Base-by-base conservation (phyloP, 2,797 vertebrate genomes). In the Corythornis leucogaster region DNA sequence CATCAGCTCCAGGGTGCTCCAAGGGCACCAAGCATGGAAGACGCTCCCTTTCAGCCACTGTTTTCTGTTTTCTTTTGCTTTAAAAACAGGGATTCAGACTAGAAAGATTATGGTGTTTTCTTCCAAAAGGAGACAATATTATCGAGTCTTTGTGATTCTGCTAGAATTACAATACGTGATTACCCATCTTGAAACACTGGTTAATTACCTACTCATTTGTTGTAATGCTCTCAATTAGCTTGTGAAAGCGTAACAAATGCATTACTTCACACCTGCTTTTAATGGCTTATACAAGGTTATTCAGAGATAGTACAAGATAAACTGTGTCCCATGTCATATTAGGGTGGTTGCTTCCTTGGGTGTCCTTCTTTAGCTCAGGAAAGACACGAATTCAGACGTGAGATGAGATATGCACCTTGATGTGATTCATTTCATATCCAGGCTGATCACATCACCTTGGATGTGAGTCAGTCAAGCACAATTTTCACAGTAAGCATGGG, bases 151-250 rank as follows among this genome's bases (percentile, higher is more conserved):
- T 78, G 78, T 85, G 45, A 46, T 57, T 85, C 76, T 83, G 66
- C 75, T 87, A 57, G 71, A 90, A 92, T 85, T 77, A 91, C 61
- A 92, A 62, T 89, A 35, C 0, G 2, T 73, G 90, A 93, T 90
- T 94, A 89, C 79, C 58, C 15, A 28, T 55, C 76, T 83, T 92
- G 92, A 92, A 83, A 75, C 13, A 51, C 58, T 91, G 85, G 54
- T 79, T 95, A 92, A 96, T 95, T 95, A 89, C 79, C 54, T 55
- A 80, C 66, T 93, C 90, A 82, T 94, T 92, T 91, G 48, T 82
- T 89, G 79, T 92, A 94, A 87, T 71, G 62, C 62, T 94, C 66
- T 81, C 84, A 80, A 92, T 94, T 80, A 89, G 51, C 88, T 83
- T 24, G 54, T 87, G 90, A 53, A 90, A 94, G 69, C 55, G 0